phyloP scores from a whole-genome alignment of 2,797 vertebrate genomes.

The Tympanoctomys barrerae region DNA sequence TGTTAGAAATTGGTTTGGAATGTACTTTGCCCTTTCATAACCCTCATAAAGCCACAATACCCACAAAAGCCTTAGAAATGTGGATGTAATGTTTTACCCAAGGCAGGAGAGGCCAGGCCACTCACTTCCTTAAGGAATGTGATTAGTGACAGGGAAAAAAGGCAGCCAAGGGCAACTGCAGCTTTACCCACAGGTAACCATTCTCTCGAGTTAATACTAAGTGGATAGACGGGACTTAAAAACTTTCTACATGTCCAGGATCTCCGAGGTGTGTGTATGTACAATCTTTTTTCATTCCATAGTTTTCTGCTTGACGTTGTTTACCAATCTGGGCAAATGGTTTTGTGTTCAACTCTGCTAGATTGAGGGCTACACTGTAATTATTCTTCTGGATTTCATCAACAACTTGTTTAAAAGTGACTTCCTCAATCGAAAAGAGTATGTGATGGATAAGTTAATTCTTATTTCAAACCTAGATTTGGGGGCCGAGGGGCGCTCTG shows the following conservation, averaged over 20 bases:
- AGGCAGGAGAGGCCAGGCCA: slow-evolving; percentile 1
- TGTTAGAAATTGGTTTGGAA: slow-evolving; percentile 75
- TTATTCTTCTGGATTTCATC: slow-evolving; percentile 59
- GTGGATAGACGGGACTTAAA: neutral
- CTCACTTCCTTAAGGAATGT: slow-evolving; percentile 7
- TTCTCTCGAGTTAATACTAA: neutral
- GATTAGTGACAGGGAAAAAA: neutral
- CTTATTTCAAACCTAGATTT: neutral
- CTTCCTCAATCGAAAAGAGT: slow-evolving; percentile 65
- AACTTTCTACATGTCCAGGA: slow-evolving; percentile 19
- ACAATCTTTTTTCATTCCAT: neutral
- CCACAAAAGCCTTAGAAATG: slow-evolving; percentile 25
- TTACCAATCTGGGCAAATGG: slow-evolving; percentile 49
- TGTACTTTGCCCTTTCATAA: slow-evolving; percentile 72
- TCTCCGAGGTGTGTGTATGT: slow-evolving; percentile 48
- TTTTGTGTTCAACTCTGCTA: slow-evolving; percentile 30
- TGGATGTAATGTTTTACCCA: slow-evolving; percentile 60
- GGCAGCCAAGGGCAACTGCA: slow-evolving; percentile 47
- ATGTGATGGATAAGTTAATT: slow-evolving; percentile 34
- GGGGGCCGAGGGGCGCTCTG: neutral
- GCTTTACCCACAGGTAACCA: neutral
- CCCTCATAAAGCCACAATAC: slow-evolving; percentile 53
- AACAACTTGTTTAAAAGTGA: slow-evolving; percentile 70
- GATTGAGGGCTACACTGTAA: slow-evolving; percentile 53
- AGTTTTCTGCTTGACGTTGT: slow-evolving; percentile 57